A percentile compares a stretch with the other conserved stretches of the same genome.
phyloP scores from a whole-genome alignment of 2,888 invertebrate species.

The Thereva unica region DNA sequence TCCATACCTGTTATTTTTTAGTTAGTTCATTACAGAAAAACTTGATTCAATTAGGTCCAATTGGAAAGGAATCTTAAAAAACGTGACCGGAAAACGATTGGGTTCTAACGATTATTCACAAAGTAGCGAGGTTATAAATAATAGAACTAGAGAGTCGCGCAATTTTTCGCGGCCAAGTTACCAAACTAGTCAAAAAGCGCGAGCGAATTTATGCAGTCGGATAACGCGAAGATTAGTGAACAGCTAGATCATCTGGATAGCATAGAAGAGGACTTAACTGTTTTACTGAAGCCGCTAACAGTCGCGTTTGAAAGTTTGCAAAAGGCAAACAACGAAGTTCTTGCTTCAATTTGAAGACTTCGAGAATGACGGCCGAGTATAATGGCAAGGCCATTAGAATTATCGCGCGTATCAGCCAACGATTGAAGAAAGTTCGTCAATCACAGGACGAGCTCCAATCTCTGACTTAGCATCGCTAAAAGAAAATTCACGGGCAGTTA shows the following conservation, averaged over 20 bases:
- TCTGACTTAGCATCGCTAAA: background rate
- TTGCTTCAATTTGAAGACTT: too few relatives aligned
- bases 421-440: slow-evolving; percentile 2
- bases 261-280: too few relatives aligned
- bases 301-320: background rate
- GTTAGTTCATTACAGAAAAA: too few relatives aligned
- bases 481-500: background rate
- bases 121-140: too few relatives aligned
- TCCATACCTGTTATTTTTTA: too few relatives aligned
- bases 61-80: too few relatives aligned
- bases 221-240: too few relatives aligned
- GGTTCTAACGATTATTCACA: too few relatives aligned
- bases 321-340: background rate
- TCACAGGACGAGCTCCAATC: background rate
- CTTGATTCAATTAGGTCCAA: too few relatives aligned
- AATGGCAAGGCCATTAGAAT: background rate
- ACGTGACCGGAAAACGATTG: too few relatives aligned
- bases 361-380: background rate
- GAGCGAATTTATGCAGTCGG: slow-evolving; percentile 7
- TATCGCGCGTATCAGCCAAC: slow-evolving; percentile 1
- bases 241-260: too few relatives aligned
- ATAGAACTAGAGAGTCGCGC: slow-evolving; percentile 23
- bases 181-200: slow-evolving; percentile 9
- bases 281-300: background rate
- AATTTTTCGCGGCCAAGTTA: slow-evolving; percentile 18